Conservation (phyloP, 1,140 invertebrate genomes). For the Gonioctena quinquepunctata region DNA sequence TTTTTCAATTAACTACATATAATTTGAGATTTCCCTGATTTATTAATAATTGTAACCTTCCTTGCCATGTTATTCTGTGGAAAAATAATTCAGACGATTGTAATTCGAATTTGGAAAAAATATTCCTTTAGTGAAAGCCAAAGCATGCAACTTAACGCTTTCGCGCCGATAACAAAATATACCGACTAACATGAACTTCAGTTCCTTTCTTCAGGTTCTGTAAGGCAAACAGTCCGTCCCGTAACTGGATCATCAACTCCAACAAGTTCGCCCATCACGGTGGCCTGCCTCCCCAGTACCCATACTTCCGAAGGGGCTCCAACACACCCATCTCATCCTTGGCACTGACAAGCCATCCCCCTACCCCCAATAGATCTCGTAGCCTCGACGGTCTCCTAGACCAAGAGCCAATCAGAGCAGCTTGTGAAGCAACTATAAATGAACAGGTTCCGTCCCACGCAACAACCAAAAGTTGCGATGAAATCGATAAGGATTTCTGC, state of each 20-base stretch:
- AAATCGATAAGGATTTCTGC: conserved; percentile 31
- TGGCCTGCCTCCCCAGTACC: conserved; percentile 50
- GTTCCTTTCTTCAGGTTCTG: conserved; percentile 59
- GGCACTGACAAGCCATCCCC: conserved; percentile 35
- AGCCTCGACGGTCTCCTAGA: conserved; percentile 69
- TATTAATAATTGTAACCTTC: no score
- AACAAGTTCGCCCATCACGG: conserved; percentile 49
- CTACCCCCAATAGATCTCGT: conserved; percentile 61
- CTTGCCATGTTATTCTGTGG: no score
- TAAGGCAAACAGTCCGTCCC: conserved; percentile 68
- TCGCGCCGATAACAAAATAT: conserved; percentile 33
- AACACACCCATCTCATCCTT: conserved; percentile 45
- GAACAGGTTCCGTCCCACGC: conserved; percentile 50
- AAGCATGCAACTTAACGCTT: conserved; percentile 25
- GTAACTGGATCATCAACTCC: conserved; percentile 59
- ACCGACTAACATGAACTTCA: conserved; percentile 36
- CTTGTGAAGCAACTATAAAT: conserved; percentile 26
- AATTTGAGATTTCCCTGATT: no score
- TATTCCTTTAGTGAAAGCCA: background rate
- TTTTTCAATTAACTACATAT: no score
- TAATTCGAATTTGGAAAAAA: no score
- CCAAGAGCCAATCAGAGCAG: conserved; percentile 32
- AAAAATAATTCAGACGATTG: no score
- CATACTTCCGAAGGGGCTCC: conserved; percentile 45
- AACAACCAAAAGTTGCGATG: conserved; percentile 45